Conservation (phyloP, 2,888 invertebrate genomes). For the Lydus trimaculatus region DNA sequence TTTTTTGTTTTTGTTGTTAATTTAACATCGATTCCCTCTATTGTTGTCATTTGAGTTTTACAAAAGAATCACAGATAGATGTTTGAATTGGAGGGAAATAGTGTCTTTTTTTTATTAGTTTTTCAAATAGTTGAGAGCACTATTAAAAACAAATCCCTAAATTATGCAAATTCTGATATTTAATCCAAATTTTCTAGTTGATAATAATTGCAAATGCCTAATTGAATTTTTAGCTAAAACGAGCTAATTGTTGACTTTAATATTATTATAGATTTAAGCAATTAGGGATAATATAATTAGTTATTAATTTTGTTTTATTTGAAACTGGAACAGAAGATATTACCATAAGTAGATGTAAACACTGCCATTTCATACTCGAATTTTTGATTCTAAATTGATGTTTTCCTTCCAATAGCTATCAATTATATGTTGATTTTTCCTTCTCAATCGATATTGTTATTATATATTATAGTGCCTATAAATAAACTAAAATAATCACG, state of each 20-base stretch:
- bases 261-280: conserved; percentile 46
- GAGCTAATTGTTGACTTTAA: conserved; percentile 39
- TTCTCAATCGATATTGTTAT: neutral
- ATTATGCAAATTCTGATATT: conserved; percentile 29
- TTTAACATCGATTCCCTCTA: neutral
- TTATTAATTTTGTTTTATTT: conserved; percentile 31
- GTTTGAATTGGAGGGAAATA: conserved; percentile 4
- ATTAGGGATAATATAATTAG: conserved; percentile 46
- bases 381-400: conserved; percentile 48
- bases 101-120: neutral
- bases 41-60: neutral
- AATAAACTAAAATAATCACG: neutral
- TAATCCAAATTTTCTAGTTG: conserved; percentile 32
- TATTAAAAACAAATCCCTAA: conserved; percentile 6
- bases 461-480: conserved; percentile 10
- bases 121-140: conserved; percentile 21
- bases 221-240: conserved; percentile 32
- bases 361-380: conserved; percentile 53
- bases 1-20: neutral
- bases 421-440: neutral
- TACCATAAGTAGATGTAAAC: conserved; percentile 48
- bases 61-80: neutral
- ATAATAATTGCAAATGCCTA: conserved; percentile 26
- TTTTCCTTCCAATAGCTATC: conserved; percentile 22
- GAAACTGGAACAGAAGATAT: conserved; percentile 10